Conservation (phyloP, 2,888 invertebrate genomes). For the Oscheius sp. region DNA sequence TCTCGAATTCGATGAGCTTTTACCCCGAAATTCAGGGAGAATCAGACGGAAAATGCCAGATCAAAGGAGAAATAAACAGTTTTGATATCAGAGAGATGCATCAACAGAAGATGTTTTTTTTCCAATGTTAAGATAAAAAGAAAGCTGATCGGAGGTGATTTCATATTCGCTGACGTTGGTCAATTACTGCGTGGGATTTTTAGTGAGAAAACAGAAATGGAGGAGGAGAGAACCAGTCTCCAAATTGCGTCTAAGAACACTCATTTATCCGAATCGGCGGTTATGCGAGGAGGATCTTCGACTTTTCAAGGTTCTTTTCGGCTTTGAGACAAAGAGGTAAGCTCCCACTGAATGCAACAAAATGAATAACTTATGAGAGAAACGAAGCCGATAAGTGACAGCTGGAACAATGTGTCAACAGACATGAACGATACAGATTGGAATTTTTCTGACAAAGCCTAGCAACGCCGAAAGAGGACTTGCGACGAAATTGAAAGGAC, state of each 20-base stretch:
- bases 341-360: not conserved
- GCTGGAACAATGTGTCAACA: not conserved
- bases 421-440: not conserved
- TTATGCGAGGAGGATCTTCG: conserved; percentile 1
- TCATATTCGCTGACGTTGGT: too few relatives aligned
- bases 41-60: too few relatives aligned
- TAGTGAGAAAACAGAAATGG: too few relatives aligned
- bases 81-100: too few relatives aligned
- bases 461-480: not conserved
- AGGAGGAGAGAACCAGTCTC: not conserved
- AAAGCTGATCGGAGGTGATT: too few relatives aligned
- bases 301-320: conserved; percentile 7
- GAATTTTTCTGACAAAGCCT: not conserved
- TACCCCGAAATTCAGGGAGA: too few relatives aligned
- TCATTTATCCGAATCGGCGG: conserved; percentile 1
- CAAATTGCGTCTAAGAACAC: conserved; percentile 23
- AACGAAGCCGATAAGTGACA: conserved; percentile 14
- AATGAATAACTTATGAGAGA: conserved; percentile 17
- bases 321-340: not conserved
- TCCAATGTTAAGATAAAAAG: too few relatives aligned
- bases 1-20: too few relatives aligned
- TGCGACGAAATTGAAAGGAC: conserved; percentile 16
- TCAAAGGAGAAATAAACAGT: too few relatives aligned
- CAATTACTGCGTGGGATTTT: too few relatives aligned
- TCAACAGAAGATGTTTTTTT: too few relatives aligned